These are phyloP conservation scores for Alethe castanea DNA, from an alignment of 2,113 vertebrate genomes.

Conservation along the genomic window DNA sequence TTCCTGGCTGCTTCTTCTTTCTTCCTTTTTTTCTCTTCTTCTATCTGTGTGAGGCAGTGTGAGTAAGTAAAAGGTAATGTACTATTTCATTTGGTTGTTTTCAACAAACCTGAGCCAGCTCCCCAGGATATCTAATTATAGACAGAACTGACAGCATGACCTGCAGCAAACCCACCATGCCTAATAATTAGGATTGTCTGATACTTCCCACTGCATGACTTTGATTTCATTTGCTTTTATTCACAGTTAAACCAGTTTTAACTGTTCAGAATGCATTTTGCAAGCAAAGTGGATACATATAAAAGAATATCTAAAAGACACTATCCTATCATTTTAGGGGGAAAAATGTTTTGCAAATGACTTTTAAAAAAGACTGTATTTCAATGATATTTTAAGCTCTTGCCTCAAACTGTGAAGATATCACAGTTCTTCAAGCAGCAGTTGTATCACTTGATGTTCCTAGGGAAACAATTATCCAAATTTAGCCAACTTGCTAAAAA, in stretches of 20 bases:
- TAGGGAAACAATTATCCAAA: constrained; percentile 8
- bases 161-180: background rate
- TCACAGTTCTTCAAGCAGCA: background rate
- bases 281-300: background rate
- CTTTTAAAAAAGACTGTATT: background rate
- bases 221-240: constrained; percentile 4
- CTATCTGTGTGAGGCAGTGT: constrained; percentile 72
- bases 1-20: constrained; percentile 88
- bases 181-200: constrained; percentile 22
- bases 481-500: constrained; percentile 11
- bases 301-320: background rate
- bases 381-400: constrained; percentile 20
- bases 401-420: background rate
- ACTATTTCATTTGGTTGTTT: background rate
- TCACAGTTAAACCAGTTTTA: background rate
- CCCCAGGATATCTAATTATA: constrained; percentile 1
- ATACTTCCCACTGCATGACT: background rate
- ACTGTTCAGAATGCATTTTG: constrained; percentile 4
- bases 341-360: background rate
- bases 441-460: constrained; percentile 12
- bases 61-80: constrained; percentile 2
- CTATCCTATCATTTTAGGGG: background rate
- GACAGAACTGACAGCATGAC: background rate
- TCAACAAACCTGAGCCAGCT: background rate
- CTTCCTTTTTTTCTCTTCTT: constrained; percentile 90